Evolutionary conservation across 2,888 invertebrate species (phyloP), one percentile per base, ranked within the genome.

Genomic region (Mylabris sibirica): DNA sequence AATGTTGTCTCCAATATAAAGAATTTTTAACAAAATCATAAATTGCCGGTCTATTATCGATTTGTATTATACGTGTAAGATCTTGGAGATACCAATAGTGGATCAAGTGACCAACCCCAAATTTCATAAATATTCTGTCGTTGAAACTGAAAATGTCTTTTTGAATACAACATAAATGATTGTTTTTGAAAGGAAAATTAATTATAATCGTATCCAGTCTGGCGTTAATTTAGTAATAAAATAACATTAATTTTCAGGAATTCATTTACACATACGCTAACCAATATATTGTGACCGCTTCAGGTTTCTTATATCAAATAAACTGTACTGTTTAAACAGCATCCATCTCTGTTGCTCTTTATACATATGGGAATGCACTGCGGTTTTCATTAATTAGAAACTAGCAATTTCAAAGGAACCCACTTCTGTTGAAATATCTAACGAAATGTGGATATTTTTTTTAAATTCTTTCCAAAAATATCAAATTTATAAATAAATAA

Each of bases 281-380:
- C 11, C 4, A 1, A 5, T 53, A 12, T 53, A 12, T 30, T 61
- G 63, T 63, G 59, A 60, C 59, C 64, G 67, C 62, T 70, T 65
- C 60, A 35, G 60, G 70, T 67, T 70, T 70, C 70, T 70, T 70
- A 70, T 70, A 57, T 70, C 65, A 68, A 68, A 70, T 67, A 72
- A 72, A 72, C 64, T 72, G 8, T 30, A 65, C 59, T 69, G 64
- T 72, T 69, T 65, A 53, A 71, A 71, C 64, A 69, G 60, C 64
- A 64, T 24, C 71, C 34, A 62, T 65, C 70, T 68, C 70, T 63
- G 65, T 57, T 26, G 5, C 57, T 12, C 24, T 6, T 26, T 11
- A 57, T 14, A 26, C 6, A 26, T 57, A 26, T 2, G 14, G 2
- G n/a, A 17, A 44, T 24, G 3, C 57, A 12, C 24, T 4, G n/a